These are phyloP conservation scores for Sceloporus tristichus DNA, from an alignment of 2,113 vertebrate species.

Conservation along the genomic window DNA sequence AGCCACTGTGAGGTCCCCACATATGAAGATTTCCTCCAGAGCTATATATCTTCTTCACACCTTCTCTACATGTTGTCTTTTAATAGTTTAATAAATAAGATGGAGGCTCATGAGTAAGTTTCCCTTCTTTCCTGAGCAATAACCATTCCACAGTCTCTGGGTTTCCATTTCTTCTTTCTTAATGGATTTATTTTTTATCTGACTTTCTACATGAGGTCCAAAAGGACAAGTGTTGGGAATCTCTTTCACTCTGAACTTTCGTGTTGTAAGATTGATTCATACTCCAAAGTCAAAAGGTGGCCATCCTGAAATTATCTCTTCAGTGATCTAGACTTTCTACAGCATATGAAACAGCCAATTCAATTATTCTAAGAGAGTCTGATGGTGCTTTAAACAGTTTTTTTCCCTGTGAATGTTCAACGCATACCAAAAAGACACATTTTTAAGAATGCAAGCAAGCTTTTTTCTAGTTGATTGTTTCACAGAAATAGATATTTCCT, in stretches of 20 bases:
- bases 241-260: not conserved
- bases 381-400: constrained; percentile 23
- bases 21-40: constrained; percentile 39
- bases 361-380: constrained; percentile 53
- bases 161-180: not conserved
- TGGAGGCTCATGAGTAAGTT: constrained; percentile 32
- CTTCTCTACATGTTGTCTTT: constrained; percentile 20
- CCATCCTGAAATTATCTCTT: constrained; percentile 34
- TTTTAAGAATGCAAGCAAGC: constrained; percentile 42
- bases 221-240: fast-evolving
- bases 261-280: constrained; percentile 44
- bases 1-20: not conserved
- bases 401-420: constrained; percentile 19
- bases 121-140: constrained; percentile 35
- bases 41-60: constrained; percentile 32
- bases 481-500: constrained; percentile 43
- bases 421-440: constrained; percentile 36
- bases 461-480: constrained; percentile 33
- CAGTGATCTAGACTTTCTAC: constrained; percentile 46
- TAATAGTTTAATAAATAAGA: constrained; percentile 44
- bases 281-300: constrained; percentile 38
- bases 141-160: not conserved
- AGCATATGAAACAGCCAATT: constrained; percentile 1
- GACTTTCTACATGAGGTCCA: not conserved
- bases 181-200: constrained; percentile 35